Evolutionary conservation across 2,113 vertebrate genomes (phyloP).

Genomic region (Prunella fulvescens): DNA sequence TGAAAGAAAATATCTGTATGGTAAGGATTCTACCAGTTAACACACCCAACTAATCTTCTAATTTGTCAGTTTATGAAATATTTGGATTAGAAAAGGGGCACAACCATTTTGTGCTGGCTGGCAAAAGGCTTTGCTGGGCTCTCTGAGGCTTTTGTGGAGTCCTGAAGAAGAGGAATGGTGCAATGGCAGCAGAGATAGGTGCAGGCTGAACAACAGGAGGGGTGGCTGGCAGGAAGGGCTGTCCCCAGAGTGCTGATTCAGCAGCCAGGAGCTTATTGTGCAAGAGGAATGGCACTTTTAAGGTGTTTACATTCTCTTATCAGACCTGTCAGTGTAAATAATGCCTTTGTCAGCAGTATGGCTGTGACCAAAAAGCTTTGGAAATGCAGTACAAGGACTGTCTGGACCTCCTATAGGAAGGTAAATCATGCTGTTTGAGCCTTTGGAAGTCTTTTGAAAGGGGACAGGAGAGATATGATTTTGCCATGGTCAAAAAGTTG

Average conservation of each 20-base stretch:
- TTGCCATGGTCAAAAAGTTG: background rate
- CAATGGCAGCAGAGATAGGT: background rate
- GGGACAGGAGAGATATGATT: background rate
- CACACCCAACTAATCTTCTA: background rate
- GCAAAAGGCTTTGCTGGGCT: background rate
- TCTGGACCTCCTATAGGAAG: background rate
- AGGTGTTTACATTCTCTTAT: slow-evolving; percentile 45
- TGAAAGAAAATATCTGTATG: background rate
- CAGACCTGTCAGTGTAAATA: slow-evolving; percentile 3
- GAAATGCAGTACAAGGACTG: background rate
- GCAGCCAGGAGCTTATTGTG: slow-evolving; percentile 50
- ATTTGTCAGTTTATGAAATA: background rate
- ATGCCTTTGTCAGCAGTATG: slow-evolving; percentile 16
- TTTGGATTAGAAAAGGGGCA: background rate
- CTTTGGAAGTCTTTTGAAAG: background rate
- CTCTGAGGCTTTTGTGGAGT: background rate
- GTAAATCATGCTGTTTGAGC: background rate
- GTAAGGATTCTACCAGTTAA: background rate
- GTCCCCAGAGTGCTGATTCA: slow-evolving; percentile 57
- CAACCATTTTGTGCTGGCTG: background rate
- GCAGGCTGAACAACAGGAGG: background rate
- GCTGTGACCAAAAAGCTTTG: slow-evolving; percentile 9
- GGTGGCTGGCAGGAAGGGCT: background rate
- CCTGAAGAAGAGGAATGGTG: background rate
- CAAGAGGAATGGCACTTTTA: slow-evolving; percentile 39